phyloP scores from a whole-genome alignment of 2,797 vertebrate genomes.

The Melopsittacus undulatus region DNA sequence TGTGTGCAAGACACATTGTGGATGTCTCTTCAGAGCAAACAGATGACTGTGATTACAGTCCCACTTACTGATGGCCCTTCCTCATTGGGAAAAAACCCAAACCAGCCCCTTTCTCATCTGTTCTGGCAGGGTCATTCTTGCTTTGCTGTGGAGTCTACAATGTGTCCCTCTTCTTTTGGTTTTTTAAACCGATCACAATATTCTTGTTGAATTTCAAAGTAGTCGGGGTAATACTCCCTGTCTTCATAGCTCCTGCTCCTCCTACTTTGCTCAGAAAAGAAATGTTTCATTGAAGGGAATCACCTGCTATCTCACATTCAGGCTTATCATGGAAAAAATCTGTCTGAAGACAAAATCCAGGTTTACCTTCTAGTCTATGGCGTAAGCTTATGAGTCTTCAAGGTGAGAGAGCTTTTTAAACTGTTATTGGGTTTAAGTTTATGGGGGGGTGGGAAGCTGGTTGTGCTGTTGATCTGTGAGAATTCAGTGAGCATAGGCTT shows the following conservation, averaged over 20 bases:
- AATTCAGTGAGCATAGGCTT: not conserved
- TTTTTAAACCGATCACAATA: not conserved
- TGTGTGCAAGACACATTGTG: not conserved
- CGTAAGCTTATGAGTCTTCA: not conserved
- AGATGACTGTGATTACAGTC: too few species aligned
- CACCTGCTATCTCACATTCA: not conserved
- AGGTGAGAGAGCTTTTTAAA: not conserved
- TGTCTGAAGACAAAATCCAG: not conserved
- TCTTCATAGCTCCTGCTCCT: not conserved
- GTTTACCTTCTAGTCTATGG: not conserved
- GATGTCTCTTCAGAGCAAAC: slow-evolving; percentile 24
- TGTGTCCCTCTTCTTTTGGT: not conserved
- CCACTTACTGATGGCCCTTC: not conserved
- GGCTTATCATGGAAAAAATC: not conserved
- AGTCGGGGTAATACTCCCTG: not conserved
- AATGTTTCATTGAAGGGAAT: not conserved
- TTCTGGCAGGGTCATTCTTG: not conserved
- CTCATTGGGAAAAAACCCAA: not conserved
- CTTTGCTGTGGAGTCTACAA: not conserved
- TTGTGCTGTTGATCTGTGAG: not conserved
- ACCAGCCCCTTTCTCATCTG: not conserved
- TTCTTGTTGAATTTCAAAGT: not conserved
- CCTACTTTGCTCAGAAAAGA: not conserved
- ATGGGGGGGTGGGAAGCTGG: not conserved
- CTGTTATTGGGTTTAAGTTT: not conserved